A percentile compares a stretch with the other conserved stretches of the same genome.
phyloP scores from a whole-genome alignment of 2,113 vertebrate genomes.

The Hippopotamus amphibius region DNA sequence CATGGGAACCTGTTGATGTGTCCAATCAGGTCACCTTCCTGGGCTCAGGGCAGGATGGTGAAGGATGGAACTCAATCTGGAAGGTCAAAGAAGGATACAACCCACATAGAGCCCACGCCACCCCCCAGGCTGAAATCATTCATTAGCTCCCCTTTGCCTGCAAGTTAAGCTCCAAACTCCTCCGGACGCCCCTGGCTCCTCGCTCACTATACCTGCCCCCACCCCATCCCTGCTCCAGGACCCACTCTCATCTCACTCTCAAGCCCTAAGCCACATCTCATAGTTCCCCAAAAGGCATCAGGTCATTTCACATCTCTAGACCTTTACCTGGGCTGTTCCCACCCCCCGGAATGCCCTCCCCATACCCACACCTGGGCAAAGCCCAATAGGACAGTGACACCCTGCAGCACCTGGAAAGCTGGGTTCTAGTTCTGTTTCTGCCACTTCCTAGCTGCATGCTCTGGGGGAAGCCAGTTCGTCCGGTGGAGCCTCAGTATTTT shows the following conservation, averaged over 20 bases:
- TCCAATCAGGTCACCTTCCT: rapidly evolving
- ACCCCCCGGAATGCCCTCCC: neutral
- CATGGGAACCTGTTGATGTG: rapidly evolving
- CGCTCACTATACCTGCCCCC: neutral
- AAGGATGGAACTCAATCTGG: neutral
- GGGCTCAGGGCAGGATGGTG: neutral
- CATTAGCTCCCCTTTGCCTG: neutral
- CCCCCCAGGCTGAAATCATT: neutral
- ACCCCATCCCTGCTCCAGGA: no score
- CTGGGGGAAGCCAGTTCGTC: neutral
- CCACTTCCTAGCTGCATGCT: neutral
- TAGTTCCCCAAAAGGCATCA: neutral
- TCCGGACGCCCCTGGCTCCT: rapidly evolving
- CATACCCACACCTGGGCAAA: neutral
- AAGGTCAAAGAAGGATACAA: neutral
- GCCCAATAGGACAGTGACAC: neutral
- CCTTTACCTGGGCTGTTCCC: neutral
- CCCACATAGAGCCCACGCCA: rapidly evolving
- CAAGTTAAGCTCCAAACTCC: neutral
- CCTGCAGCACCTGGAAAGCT: neutral
- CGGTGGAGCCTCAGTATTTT: rapidly evolving
- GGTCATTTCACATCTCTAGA: neutral
- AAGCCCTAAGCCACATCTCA: neutral
- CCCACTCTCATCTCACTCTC: neutral
- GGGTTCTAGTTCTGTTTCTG: neutral